Evolutionary conservation across 30 jellyfish, hydroid and myxozoan genomes (phyloP), one percentile per base, ranked within the genome.

Genomic region (Haliclystus octoradiatus): DNA sequence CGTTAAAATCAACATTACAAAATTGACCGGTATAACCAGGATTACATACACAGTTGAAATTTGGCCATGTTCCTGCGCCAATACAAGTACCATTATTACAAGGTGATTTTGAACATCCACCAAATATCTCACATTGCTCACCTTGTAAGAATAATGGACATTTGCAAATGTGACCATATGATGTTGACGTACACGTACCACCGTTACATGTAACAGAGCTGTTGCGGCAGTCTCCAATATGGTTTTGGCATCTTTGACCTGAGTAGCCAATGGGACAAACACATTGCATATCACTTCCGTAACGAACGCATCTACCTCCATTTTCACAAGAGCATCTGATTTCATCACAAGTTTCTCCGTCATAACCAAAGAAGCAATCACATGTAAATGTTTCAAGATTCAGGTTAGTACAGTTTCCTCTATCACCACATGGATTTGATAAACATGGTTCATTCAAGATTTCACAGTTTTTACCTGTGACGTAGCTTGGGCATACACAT

Each of bases 81-180:
- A 50, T 32, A 63, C 96, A 85, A 2, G 40, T 50, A 13, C 84
- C 96, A 66, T 73, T 40, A 40, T 84, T 76, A 49, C 96, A 85
- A 0, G 95, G 88, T 14, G 75, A 32, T 2, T 82, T 81, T 14
- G 26, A 23, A 47, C 96, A 85, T 1, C 70, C 70, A 0, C 91
- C 70, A 9, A 81, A 30, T 28, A 24, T 49, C 2, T 50, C 66
- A 63, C 96, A 85, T 34, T 71, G 74, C 24, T 68, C 28, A 2
- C 96, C 96, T 28, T 81, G 82, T 49, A 85, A 50, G 50, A 75
- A 91, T 23, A 76, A 65, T 5, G 93, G 96, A 62, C 96, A 85
- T 24, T 65, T 77, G 63, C 96, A 85, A 2, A 52, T 70, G 50
- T 74, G 73, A 0, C 96, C 96, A 51, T 85, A 64, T 2, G 66